A percentile compares a stretch with the other conserved stretches of the same genome.
Evolutionary conservation across 2,113 vertebrate genomes (phyloP).

Genomic region (Pyrgilauda ruficollis): DNA sequence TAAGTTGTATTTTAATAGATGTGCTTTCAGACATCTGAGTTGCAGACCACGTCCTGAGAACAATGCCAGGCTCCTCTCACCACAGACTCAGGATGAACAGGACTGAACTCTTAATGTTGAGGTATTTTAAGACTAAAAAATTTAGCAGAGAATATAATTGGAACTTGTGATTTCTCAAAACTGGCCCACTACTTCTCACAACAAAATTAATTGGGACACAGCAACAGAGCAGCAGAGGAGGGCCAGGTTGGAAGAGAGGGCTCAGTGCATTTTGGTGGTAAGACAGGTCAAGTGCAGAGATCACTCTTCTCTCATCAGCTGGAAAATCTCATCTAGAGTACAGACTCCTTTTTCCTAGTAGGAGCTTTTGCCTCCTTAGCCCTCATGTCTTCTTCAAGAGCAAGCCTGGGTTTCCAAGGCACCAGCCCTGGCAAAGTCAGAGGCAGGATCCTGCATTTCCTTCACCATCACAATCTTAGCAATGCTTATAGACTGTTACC

Average conservation of each 20-base stretch:
- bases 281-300: not conserved
- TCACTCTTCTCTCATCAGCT: not conserved
- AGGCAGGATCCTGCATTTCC: not conserved
- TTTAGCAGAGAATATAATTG: not conserved
- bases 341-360: not conserved
- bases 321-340: not conserved
- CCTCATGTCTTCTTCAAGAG: not conserved
- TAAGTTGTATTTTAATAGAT: not conserved
- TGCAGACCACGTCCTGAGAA: not conserved
- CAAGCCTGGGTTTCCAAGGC: not conserved
- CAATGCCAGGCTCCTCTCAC: not conserved
- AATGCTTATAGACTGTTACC: not conserved
- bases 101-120: not conserved
- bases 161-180: not conserved
- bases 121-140: not conserved
- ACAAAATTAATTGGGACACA: not conserved
- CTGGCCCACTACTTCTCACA: not conserved
- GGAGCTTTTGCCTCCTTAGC: not conserved
- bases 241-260: not conserved
- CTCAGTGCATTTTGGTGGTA: not conserved
- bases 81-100: not conserved
- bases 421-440: not conserved
- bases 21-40: not conserved
- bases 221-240: rapidly evolving
- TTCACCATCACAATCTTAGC: not conserved